Base-by-base conservation (phyloP, 2,113 vertebrate genomes). In the Nothobranchius kuhntae region DNA sequence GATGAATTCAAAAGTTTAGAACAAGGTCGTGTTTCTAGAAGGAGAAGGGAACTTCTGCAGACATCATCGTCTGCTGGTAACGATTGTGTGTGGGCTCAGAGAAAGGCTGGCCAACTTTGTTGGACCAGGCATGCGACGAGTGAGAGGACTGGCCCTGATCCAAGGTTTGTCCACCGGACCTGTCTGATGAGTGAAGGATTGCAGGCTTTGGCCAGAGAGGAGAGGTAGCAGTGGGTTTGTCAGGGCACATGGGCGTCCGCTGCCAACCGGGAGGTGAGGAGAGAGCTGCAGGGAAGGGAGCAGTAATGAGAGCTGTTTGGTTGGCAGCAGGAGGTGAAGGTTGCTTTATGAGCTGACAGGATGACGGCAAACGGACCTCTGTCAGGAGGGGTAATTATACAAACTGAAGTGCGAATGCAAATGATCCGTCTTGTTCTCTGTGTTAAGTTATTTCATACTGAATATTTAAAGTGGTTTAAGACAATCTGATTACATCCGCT, bases 111-210 rank as follows among this genome's bases (percentile, higher is more conserved):
- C 68, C 54, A 46, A 67, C 44, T 30, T 30, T 0, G 30, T 2
- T 3, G 66, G 21, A 73, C 60, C 2, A 2, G 53, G 72, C 65
- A 30, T 40, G 24, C 30, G 53, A 48, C 53, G 78, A 84, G 46
- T 69, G 81, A 87, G 68, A 54, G 73, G 71, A 55, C 67, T 84
- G 84, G 88, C 81, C 47, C 68, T 12, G 42, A 48, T 77, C 82
- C 80, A 84, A 75, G 82, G 84, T 80, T 74, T 60, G 70, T 10
- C 65, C 53, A 13, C 30, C 71, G 77, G 79, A 84, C 53, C 61
- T 48, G 78, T 15, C 59, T 87, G 86, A 85, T 84, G 84, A 80
- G 82, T 86, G 80, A 86, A 58, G 68, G 80, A 89, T 81, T 77
- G 72, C 73, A 72, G 72, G 30, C 61, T 81, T 72, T 69, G 78